Conservation (phyloP, 1,140 invertebrate species). For the Hyles euphorbiae region DNA sequence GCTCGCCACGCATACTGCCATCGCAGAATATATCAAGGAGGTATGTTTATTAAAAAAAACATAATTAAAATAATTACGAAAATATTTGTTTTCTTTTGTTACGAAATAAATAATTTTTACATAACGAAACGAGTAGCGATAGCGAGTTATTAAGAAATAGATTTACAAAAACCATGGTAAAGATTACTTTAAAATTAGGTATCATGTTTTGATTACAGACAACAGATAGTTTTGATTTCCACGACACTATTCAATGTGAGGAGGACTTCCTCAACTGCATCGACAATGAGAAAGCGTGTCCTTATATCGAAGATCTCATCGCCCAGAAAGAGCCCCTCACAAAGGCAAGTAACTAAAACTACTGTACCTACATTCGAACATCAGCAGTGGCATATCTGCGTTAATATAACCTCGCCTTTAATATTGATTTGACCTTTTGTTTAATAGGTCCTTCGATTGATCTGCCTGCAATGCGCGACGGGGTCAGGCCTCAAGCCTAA, state of each 20-base stretch:
- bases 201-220: constrained; percentile 40
- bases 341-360: constrained; percentile 72
- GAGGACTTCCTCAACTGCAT: constrained; percentile 95
- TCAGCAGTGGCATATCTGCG: too few species aligned
- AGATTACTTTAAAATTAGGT: too few species aligned
- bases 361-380: too few species aligned
- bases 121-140: too few species aligned
- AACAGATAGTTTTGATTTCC: constrained; percentile 72
- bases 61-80: neutral
- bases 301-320: constrained; percentile 94
- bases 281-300: constrained; percentile 91
- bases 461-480: constrained; percentile 92
- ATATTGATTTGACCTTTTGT: neutral
- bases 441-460: constrained; percentile 82
- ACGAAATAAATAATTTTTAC: too few species aligned
- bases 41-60: constrained; percentile 27
- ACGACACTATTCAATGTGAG: constrained; percentile 80
- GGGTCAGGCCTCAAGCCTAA: constrained; percentile 94
- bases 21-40: constrained; percentile 80
- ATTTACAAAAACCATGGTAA: too few species aligned
- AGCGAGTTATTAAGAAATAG: too few species aligned
- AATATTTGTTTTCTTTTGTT: too few species aligned
- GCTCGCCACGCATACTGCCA: constrained; percentile 82
- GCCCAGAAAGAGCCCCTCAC: constrained; percentile 87
- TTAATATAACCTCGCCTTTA: too few species aligned